Conservation (phyloP, 2,797 vertebrate genomes). For the Girardinus metallicus region DNA sequence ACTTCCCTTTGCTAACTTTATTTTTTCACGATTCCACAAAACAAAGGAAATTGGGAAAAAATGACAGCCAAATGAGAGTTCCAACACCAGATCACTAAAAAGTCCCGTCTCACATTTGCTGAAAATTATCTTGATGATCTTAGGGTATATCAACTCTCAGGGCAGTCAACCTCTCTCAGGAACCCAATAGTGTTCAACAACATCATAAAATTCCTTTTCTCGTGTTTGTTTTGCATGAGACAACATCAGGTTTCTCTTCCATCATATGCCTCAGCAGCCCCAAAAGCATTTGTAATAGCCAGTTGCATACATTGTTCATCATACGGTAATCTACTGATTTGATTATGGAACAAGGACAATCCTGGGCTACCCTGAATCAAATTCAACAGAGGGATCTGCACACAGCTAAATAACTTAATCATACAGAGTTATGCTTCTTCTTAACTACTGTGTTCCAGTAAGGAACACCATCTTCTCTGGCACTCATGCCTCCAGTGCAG, state of each 20-base stretch:
- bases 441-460: neutral
- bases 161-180: neutral
- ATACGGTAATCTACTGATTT: neutral
- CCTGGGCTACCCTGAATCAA: neutral
- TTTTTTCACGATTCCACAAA: neutral
- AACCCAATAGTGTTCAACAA: neutral
- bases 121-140: neutral
- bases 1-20: neutral
- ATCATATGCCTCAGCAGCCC: no score
- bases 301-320: neutral
- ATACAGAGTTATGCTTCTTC: conserved; percentile 2
- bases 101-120: neutral
- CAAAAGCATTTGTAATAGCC: neutral
- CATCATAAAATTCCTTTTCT: neutral
- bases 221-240: neutral
- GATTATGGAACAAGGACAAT: neutral
- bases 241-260: neutral
- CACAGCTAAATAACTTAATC: conserved; percentile 8
- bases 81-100: neutral
- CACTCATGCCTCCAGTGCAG: neutral
- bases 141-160: neutral
- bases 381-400: conserved; percentile 8
- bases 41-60: neutral
- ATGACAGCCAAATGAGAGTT: neutral
- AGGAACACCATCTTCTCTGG: neutral